Conservation (phyloP, 2,888 invertebrate species). For the Catonia carolina region DNA sequence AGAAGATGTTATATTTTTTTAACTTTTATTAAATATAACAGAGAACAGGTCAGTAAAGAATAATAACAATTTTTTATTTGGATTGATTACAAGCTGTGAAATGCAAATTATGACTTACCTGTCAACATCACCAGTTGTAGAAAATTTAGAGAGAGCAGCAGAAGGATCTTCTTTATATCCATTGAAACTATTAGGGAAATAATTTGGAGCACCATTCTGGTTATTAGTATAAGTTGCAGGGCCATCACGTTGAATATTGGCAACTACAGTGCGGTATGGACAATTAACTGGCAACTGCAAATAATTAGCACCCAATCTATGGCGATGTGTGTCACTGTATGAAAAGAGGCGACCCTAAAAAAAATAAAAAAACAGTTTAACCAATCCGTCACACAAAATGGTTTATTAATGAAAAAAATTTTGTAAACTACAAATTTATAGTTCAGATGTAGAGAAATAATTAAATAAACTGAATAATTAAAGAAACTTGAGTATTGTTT, state of each 20-base stretch:
- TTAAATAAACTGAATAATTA: too few species aligned
- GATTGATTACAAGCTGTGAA: too few species aligned
- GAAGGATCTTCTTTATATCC: slow-evolving; percentile 71
- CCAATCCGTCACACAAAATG: neutral
- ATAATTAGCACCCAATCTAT: slow-evolving; percentile 86
- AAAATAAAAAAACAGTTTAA: neutral
- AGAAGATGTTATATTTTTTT: too few species aligned
- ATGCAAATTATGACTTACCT: too few species aligned
- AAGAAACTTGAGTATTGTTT: too few species aligned
- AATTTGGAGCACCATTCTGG: slow-evolving; percentile 86
- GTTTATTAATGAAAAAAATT: slow-evolving; percentile 2
- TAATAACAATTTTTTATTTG: too few species aligned
- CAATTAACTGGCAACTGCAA: slow-evolving; percentile 93
- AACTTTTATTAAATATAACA: too few species aligned
- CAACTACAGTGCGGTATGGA: slow-evolving; percentile 55
- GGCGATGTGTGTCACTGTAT: slow-evolving; percentile 87
- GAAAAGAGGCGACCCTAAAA: slow-evolving; percentile 73
- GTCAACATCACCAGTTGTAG: slow-evolving; percentile 65
- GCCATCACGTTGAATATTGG: slow-evolving; percentile 88
- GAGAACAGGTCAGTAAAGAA: too few species aligned
- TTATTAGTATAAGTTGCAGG: slow-evolving; percentile 65
- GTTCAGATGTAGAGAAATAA: neutral
- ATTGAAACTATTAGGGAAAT: slow-evolving; percentile 92
- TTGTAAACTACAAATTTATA: neutral
- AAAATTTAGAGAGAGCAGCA: slow-evolving; percentile 55